Conservation (phyloP, 2,113 vertebrate species). For the Glaucidium brasilianum region DNA sequence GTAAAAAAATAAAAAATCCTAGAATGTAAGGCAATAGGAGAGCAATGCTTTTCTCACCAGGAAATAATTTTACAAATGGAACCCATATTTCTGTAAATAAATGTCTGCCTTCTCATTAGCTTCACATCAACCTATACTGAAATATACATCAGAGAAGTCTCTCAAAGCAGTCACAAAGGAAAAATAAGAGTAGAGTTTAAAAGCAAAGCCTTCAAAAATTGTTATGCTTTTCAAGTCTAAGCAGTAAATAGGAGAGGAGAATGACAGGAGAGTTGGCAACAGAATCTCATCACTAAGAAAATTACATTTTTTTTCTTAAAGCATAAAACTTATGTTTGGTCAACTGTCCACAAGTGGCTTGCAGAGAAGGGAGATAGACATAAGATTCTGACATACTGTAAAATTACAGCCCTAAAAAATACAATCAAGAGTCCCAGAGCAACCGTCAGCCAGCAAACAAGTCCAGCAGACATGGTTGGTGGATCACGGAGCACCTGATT, state of each 20-base stretch:
- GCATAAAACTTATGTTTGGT: background rate
- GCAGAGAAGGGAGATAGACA: background rate
- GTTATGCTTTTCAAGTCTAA: slow-evolving; percentile 45
- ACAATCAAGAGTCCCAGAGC: background rate
- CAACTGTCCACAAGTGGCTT: slow-evolving; percentile 32
- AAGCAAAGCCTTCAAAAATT: slow-evolving; percentile 55
- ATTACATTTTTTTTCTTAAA: background rate
- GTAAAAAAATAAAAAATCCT: background rate
- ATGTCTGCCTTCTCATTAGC: slow-evolving; percentile 43
- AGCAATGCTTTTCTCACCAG: background rate
- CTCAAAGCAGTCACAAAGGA: slow-evolving; percentile 48
- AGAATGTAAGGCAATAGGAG: background rate
- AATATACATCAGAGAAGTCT: slow-evolving; percentile 60
- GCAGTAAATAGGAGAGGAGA: slow-evolving; percentile 29
- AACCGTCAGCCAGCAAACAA: background rate
- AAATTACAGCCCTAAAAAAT: background rate
- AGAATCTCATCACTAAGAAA: background rate
- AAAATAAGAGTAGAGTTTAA: slow-evolving; percentile 53
- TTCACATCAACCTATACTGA: slow-evolving; percentile 33
- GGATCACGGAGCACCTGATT: background rate
- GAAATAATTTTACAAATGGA: slow-evolving; percentile 54
- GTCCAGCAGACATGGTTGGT: background rate
- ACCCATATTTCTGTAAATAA: slow-evolving; percentile 44
- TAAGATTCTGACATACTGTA: background rate
- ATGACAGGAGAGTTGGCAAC: slow-evolving; percentile 49